Evolutionary conservation across 2,113 vertebrate species (phyloP), one percentile per base, ranked within the genome.

Genomic region (Lepus americanus): DNA sequence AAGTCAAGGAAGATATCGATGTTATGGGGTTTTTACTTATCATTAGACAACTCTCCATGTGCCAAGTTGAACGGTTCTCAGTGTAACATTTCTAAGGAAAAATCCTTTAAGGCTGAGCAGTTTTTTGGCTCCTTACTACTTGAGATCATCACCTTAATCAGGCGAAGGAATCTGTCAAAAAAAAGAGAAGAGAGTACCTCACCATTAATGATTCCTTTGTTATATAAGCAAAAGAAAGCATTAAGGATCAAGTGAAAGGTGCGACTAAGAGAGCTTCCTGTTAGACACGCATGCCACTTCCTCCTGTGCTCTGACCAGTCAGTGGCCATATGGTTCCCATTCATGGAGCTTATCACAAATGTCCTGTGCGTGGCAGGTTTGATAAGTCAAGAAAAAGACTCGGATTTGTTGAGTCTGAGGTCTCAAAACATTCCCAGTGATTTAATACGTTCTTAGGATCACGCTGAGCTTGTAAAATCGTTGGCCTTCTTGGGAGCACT

Each of bases 361-460:
- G 79, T 94, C 86, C 66, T 67, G 97, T 97, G 87, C 92, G 89
- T 20, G 92, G 22, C 64, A 93, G 86, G 67, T 97, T 96, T 98
- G 93, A 74, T 94, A 97, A 82, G 72, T 95, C 72, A 94, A 87
- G 89, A 93, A 95, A 87, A 55, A 55, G 59, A 44, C 90, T 80
- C 70, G 86, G 77, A 49, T n/a, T 66, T 92, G 51, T 80, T 93
- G 51, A 78, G 78, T 83, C n/a, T 94, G 86, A 77, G 74, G 49
- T 90, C 66, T 92, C 44, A 39, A 83, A 92, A 92, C 59, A 74
- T 44, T 82, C 55, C 22, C 1, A 13, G 67, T 51, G 69, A 87
- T 86, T 67, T 82, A 82, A 33, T 97, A 53, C 92, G 96, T 84
- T 90, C 73, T 90, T n/a, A 67, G 69, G 61, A 81, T 33, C 31